A percentile compares a stretch with the other conserved stretches of the same genome.
Conservation (phyloP, 2,888 invertebrate species). For the Brenthis daphne region DNA sequence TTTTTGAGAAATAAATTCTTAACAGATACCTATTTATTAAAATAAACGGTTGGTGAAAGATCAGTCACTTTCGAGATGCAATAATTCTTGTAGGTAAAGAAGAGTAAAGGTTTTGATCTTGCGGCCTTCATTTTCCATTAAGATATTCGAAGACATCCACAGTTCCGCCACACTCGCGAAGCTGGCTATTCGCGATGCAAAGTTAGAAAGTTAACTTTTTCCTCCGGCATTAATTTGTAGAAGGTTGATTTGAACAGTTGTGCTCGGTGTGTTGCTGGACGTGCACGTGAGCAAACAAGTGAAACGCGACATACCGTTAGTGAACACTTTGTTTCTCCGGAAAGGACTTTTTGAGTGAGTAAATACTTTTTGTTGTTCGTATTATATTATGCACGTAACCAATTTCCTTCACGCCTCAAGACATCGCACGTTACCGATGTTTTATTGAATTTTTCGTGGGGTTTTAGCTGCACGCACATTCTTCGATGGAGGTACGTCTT, state of each 20-base stretch:
- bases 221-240: slow-evolving; percentile 61
- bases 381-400: slow-evolving; percentile 1
- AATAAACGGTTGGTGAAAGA: neutral
- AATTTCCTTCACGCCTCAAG: neutral
- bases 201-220: slow-evolving; percentile 78
- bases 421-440: neutral
- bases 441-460: neutral
- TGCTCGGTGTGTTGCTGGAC: slow-evolving; percentile 60
- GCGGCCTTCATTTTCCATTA: slow-evolving; percentile 35
- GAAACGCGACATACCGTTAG: slow-evolving; percentile 44
- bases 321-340: slow-evolving; percentile 43
- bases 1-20: too few species aligned
- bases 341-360: slow-evolving; percentile 48
- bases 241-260: slow-evolving; percentile 68
- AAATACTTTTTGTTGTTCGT: slow-evolving; percentile 32
- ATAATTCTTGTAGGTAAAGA: neutral
- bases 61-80: neutral
- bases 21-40: too few species aligned
- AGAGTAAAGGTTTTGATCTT: slow-evolving; percentile 34
- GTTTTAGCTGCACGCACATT: slow-evolving; percentile 17
- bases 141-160: slow-evolving; percentile 21
- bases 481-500: neutral
- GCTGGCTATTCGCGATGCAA: slow-evolving; percentile 59
- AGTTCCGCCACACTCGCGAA: slow-evolving; percentile 22
- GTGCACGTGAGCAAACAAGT: slow-evolving; percentile 50